These are phyloP conservation scores for Eulacestoma nigropectus DNA, from an alignment of 2,113 vertebrate genomes.

Conservation along the genomic window DNA sequence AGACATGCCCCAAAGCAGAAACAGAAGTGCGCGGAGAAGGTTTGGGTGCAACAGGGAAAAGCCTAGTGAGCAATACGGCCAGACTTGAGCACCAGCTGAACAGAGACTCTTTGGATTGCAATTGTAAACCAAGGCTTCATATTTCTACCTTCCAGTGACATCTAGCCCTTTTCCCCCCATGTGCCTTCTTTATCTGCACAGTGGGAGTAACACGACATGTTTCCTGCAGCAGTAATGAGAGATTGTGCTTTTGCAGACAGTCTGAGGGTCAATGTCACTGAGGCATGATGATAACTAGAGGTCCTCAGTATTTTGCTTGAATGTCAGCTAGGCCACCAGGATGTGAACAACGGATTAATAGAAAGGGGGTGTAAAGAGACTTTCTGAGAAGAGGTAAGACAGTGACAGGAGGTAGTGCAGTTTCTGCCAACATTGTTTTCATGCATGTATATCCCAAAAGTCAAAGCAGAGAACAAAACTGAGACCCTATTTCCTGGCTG, in stretches of 20 bases:
- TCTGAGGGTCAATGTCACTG: neutral
- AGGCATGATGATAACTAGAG: neutral
- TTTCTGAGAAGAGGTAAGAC: neutral
- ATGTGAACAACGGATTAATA: neutral
- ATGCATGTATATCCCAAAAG: neutral
- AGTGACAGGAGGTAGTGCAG: neutral
- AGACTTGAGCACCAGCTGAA: neutral
- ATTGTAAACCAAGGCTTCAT: neutral
- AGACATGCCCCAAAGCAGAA: neutral
- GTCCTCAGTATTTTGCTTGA: neutral
- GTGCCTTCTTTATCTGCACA: neutral
- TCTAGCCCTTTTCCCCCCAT: neutral
- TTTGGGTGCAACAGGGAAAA: neutral
- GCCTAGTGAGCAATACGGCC: neutral
- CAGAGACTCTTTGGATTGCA: neutral
- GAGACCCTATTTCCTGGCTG: neutral
- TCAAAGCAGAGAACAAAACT: neutral
- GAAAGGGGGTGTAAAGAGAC: neutral
- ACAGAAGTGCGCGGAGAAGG: neutral
- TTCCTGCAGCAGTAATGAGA: neutral
- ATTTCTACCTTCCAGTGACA: neutral
- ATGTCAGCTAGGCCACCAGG: neutral
- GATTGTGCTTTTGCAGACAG: neutral
- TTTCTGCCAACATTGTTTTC: neutral
- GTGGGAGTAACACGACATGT: neutral